Evolutionary conservation across 1,140 invertebrate species (phyloP).

Genomic region (Stegodyphus dumicola): DNA sequence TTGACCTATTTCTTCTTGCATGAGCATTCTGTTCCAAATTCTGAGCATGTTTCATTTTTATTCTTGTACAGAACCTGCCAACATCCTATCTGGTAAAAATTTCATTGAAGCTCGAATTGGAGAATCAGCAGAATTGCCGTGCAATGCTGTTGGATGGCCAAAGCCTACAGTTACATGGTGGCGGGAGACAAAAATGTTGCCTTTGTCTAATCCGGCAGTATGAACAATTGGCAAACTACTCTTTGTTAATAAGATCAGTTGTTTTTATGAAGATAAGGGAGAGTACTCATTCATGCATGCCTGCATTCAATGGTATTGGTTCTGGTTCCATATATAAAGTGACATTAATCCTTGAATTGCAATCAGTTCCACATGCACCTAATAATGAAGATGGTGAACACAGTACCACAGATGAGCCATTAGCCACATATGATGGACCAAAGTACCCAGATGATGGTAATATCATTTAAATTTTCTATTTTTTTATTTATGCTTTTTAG

Average conservation of each 20-base stretch:
- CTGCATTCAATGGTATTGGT: constrained; percentile 85
- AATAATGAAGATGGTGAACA: constrained; percentile 13
- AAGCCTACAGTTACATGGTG: constrained; percentile 86
- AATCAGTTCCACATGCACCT: background rate
- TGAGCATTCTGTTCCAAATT: too few relatives aligned
- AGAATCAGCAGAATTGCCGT: constrained; percentile 78
- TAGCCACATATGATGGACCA: too few relatives aligned
- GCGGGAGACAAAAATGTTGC: constrained; percentile 80
- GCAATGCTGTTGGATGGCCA: constrained; percentile 86
- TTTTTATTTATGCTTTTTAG: too few relatives aligned
- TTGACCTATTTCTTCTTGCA: too few relatives aligned
- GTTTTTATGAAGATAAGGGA: constrained; percentile 78
- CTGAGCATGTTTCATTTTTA: too few relatives aligned
- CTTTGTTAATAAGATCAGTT: constrained; percentile 79
- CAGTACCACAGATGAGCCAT: constrained; percentile 13
- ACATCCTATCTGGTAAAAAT: constrained; percentile 64
- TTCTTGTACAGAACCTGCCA: constrained; percentile 55
- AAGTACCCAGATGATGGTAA: too few relatives aligned
- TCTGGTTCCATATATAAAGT: constrained; percentile 81
- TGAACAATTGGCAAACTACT: constrained; percentile 79
- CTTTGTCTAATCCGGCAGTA: constrained; percentile 77
- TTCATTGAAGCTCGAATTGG: constrained; percentile 78
- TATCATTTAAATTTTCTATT: too few relatives aligned
- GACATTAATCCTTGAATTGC: constrained; percentile 69
- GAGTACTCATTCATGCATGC: constrained; percentile 85